Conservation (phyloP, 2,797 vertebrate species). For the Mergus octosetaceus region DNA sequence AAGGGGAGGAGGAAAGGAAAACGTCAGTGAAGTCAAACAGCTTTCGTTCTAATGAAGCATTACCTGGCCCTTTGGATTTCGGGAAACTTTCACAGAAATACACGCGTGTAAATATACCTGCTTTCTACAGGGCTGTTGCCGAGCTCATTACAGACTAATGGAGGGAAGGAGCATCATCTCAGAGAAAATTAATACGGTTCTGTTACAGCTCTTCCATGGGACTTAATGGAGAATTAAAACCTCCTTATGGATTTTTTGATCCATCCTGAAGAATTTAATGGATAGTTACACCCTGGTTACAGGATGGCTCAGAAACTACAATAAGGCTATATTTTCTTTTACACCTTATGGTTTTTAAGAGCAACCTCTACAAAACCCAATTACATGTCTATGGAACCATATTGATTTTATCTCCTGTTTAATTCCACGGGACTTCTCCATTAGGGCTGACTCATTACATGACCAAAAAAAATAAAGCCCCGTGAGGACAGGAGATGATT, state of each 20-base stretch:
- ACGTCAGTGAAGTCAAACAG: background rate
- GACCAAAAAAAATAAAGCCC: background rate
- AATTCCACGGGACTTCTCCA: constrained; percentile 52
- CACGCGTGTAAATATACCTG: background rate
- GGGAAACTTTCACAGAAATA: background rate
- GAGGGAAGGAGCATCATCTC: constrained; percentile 24
- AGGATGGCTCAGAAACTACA: constrained; percentile 18
- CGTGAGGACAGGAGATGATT: background rate
- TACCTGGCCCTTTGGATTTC: background rate
- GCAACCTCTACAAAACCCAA: constrained; percentile 42
- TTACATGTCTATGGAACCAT: constrained; percentile 39
- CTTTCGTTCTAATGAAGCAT: background rate
- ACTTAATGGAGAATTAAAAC: constrained; percentile 58
- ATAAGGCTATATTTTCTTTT: constrained; percentile 27
- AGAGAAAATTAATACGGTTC: background rate
- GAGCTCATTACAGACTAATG: background rate
- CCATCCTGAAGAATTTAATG: constrained; percentile 49
- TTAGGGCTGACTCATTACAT: constrained; percentile 46
- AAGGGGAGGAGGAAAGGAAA: background rate
- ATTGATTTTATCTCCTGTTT: constrained; percentile 58
- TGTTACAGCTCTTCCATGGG: constrained; percentile 40
- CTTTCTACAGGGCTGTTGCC: background rate
- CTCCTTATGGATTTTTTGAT: constrained; percentile 63
- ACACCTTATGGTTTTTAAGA: constrained; percentile 45
- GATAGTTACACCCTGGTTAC: constrained; percentile 27